phyloP scores from a whole-genome alignment of 2,888 invertebrate genomes.

The Crocallis elinguaria region DNA sequence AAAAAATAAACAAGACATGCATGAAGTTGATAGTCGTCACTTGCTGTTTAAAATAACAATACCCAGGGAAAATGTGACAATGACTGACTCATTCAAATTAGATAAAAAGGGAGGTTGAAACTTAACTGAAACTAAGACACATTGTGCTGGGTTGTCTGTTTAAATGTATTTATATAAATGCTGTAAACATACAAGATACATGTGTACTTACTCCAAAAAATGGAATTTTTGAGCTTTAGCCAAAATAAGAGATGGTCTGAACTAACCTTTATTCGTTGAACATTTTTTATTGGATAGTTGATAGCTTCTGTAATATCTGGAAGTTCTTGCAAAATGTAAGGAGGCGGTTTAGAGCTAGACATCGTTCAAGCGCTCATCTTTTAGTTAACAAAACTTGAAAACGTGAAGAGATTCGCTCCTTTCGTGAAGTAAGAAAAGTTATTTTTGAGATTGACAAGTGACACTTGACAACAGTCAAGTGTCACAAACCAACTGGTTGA shows the following conservation, averaged over 20 bases:
- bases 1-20: too few species aligned
- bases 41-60: too few species aligned
- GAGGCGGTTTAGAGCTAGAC: constrained; percentile 65
- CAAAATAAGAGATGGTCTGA: constrained; percentile 41
- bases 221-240: constrained; percentile 51
- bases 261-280: constrained; percentile 90
- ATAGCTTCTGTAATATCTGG: constrained; percentile 85
- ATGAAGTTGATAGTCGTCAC: too few species aligned
- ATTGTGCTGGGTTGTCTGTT: background rate
- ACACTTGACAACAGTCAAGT: background rate
- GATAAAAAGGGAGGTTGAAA: too few species aligned
- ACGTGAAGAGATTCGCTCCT: background rate
- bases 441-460: background rate
- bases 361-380: constrained; percentile 55
- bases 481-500: too few species aligned
- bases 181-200: too few species aligned
- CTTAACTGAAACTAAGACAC: too few species aligned
- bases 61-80: too few species aligned
- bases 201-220: background rate
- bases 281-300: constrained; percentile 86
- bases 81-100: too few species aligned
- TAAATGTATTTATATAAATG: background rate
- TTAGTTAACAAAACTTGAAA: constrained; percentile 32
- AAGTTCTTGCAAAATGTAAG: constrained; percentile 82
- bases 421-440: background rate